Evolutionary conservation across 2,888 invertebrate genomes (phyloP).

Genomic region (Dichetophora obliterata): DNA sequence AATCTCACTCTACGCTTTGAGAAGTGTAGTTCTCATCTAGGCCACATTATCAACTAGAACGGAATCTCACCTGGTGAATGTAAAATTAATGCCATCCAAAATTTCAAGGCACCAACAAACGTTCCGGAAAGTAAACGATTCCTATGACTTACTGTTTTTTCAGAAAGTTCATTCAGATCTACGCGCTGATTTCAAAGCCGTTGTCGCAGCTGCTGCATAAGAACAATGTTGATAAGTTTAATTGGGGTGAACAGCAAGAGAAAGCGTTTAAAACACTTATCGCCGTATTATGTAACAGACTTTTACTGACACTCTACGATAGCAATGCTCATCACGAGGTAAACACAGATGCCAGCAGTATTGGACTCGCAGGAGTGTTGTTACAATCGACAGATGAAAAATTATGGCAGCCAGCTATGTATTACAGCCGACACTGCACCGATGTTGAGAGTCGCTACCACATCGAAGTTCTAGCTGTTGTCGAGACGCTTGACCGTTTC

Average conservation of each 20-base stretch:
- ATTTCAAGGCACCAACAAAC: neutral
- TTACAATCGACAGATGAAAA: neutral
- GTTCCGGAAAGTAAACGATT: conserved; percentile 40
- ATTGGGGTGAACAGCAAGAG: too few species aligned
- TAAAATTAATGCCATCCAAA: conserved; percentile 17
- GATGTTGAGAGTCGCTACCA: neutral
- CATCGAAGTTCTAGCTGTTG: conserved; percentile 16
- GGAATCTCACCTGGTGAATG: conserved; percentile 7
- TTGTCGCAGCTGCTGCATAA: neutral
- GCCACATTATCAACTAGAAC: neutral
- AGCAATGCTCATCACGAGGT: too few species aligned
- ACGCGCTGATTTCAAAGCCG: conserved; percentile 26
- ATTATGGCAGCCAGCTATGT: conserved; percentile 36
- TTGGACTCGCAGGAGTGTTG: too few species aligned
- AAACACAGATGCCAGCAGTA: too few species aligned
- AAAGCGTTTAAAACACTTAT: conserved; percentile 27
- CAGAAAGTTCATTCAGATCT: conserved; percentile 23
- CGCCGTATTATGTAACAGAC: neutral
- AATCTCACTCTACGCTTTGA: neutral
- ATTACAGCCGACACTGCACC: neutral
- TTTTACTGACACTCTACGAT: neutral
- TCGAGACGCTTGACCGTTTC: conserved; percentile 39
- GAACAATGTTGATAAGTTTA: too few species aligned
- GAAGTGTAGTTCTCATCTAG: neutral
- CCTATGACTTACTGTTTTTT: conserved; percentile 53